Percentiles rank a stretch among this genome's conserved stretches.
Conservation (phyloP, 1,140 invertebrate species). For the Myzus persicae region DNA sequence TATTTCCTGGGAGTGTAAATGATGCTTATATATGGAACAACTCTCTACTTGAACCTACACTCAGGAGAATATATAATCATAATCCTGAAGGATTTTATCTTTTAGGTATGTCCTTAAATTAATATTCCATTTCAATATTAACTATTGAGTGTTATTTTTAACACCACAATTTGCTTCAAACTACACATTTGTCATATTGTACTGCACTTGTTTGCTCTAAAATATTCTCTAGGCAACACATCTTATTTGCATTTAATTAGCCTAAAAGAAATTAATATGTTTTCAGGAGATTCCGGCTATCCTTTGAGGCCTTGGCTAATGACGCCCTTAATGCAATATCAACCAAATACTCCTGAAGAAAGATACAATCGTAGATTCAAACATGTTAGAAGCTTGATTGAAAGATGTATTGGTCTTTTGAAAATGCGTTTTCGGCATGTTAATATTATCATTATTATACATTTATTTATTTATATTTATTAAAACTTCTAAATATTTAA, state of each 20-base stretch:
- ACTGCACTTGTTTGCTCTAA: too few relatives aligned
- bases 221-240: too few relatives aligned
- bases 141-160: background rate
- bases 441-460: background rate
- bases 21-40: background rate
- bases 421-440: constrained; percentile 8
- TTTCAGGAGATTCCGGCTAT: constrained; percentile 22
- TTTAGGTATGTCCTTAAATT: constrained; percentile 9
- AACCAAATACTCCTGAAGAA: background rate
- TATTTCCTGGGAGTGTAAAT: background rate
- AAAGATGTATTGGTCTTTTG: constrained; percentile 20
- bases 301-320: constrained; percentile 3
- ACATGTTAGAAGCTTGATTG: constrained; percentile 15
- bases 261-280: background rate
- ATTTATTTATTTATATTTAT: background rate
- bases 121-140: background rate
- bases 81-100: constrained; percentile 15
- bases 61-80: constrained; percentile 13
- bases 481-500: background rate
- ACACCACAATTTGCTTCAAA: background rate
- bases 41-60: background rate
- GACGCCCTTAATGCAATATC: background rate
- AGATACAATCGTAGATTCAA: constrained; percentile 25
- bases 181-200: background rate
- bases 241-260: too few relatives aligned